Base-by-base conservation (phyloP, 1,140 invertebrate species). In the Calliopsis andreniformis region DNA sequence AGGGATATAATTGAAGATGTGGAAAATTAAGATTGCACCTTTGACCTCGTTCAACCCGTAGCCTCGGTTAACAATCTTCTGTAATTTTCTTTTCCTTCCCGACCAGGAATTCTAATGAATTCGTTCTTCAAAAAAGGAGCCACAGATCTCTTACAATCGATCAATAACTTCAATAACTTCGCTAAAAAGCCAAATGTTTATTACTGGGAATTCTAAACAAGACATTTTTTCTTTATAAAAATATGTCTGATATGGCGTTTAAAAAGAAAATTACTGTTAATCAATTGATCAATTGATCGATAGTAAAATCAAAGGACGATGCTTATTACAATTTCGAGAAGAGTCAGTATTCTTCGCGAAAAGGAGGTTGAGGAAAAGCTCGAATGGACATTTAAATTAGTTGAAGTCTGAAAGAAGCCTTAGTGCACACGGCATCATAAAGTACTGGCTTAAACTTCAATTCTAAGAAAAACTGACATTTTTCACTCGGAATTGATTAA, bases 21-120 rank as follows among this genome's bases (percentile, higher is more conserved):
- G 28, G 49, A 43, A 73, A 55, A 73, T 73, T 73, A 49, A 73
- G 70, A 66, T 73, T 73, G 61, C 70, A 66, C 25, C 70, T 73
- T 66, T 73, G 70, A 73, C 61, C 62, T 73, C 35, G 61, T 64
- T 35, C 35, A 30, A 43, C 49, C n/a, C n/a, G 49, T 49, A 35
- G 59, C 59, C 64, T 53, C 55, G 39, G 20, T 61, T 71, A 71
- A 71, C 69, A 71, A 71, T 71, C 69, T 71, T 71, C 58, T 49
- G 35, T n/a, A 71, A 62, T 63, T 71, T 51, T 45, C 47, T 51
- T 71, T 51, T 42, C 6, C 32, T 43, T 39, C 30, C 25, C 45
- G 32, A 6, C 55, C 32, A 47, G 20, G 56, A 58, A 10, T 42
- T n/a, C 70, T 66, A 73, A 73, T 73, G 70, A 73, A 73, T 73